Evolutionary conservation across 2,113 vertebrate genomes (phyloP), one percentile per base, ranked within the genome.

Genomic region (Agelaius phoeniceus): DNA sequence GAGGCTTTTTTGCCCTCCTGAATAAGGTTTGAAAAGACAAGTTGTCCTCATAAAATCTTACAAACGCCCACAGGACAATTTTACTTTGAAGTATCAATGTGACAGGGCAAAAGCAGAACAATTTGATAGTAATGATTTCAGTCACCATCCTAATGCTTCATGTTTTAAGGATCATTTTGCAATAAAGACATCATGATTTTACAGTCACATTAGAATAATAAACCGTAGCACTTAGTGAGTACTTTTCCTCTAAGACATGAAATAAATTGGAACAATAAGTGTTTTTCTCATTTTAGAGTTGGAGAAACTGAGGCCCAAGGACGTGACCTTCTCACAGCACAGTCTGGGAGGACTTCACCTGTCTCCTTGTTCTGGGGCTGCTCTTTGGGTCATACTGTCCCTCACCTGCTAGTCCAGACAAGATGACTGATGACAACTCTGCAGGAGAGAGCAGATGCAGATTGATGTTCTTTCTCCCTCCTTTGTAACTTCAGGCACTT

Each of bases 61-160:
- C 49, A 52, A 93, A 96, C 82, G 41, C 95, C 96, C 92, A 97
- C 85, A 15, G 93, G 87, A 95, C 92, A 92, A 94, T 96, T 97
- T 94, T 93, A 59, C 94, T 97, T 96, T 94, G 90, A 97, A 96
- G 90, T 81, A 90, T 96, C 95, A 92, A 5, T 92, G 94, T 95
- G 93, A 96, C 94, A 96, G 87, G 92, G 87, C 93, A 97, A 92
- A 96, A 95, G 95, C 94, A 93, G 95, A 96, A 96, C 95, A 96
- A 96, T 96, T 96, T 96, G 94, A 95, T 96, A 94, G 82, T 96
- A 96, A 97, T 97, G 93, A 96, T 88, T 96, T 93, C 94, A 96
- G 96, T 95, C 95, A 95, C 95, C 82, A 92, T 95, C 91, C 92
- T 97, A 88, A 95, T 97, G 94, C 94, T 95, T 97, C 95, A 96